Evolutionary conservation across 2,888 invertebrate genomes (phyloP).

Genomic region (Amiota mariae): DNA sequence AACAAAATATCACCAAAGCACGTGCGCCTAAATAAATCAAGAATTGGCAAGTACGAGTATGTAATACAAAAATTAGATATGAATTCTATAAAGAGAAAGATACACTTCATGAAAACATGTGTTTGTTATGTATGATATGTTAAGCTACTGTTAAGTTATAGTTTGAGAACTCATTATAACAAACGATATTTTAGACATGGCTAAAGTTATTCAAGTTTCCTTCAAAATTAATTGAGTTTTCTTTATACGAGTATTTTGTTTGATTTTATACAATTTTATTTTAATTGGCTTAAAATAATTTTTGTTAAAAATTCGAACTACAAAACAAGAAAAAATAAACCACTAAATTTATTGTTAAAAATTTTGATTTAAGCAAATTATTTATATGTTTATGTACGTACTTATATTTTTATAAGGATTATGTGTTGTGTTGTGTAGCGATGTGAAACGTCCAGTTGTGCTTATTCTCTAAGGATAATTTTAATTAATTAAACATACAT

Average conservation of each 20-base stretch:
- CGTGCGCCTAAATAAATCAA: conserved; percentile 73
- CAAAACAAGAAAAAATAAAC: conserved; percentile 26
- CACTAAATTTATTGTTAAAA: conserved; percentile 45
- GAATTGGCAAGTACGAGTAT: background rate
- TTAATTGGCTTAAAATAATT: conserved; percentile 63
- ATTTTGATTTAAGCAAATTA: conserved; percentile 39
- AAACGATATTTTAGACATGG: conserved; percentile 29
- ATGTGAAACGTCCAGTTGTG: conserved; percentile 23
- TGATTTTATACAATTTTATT: conserved; percentile 63
- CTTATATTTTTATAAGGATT: conserved; percentile 42
- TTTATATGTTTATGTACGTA: conserved; percentile 34
- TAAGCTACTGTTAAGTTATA: too few relatives aligned
- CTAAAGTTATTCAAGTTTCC: conserved; percentile 53
- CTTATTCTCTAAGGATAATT: conserved; percentile 5
- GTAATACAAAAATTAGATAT: background rate
- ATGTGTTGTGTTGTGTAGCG: conserved; percentile 41
- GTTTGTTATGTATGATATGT: too few relatives aligned
- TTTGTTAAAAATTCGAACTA: conserved; percentile 52
- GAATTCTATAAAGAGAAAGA: background rate
- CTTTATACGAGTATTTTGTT: conserved; percentile 38
- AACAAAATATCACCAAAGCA: conserved; percentile 84
- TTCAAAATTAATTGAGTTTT: conserved; percentile 32
- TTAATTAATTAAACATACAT: too few relatives aligned
- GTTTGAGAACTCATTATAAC: conserved; percentile 17
- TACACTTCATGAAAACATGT: too few relatives aligned